A percentile compares a stretch with the other conserved stretches of the same genome.
Evolutionary conservation across 2,797 vertebrate genomes (phyloP).

Genomic region (Etheostoma nigrum): DNA sequence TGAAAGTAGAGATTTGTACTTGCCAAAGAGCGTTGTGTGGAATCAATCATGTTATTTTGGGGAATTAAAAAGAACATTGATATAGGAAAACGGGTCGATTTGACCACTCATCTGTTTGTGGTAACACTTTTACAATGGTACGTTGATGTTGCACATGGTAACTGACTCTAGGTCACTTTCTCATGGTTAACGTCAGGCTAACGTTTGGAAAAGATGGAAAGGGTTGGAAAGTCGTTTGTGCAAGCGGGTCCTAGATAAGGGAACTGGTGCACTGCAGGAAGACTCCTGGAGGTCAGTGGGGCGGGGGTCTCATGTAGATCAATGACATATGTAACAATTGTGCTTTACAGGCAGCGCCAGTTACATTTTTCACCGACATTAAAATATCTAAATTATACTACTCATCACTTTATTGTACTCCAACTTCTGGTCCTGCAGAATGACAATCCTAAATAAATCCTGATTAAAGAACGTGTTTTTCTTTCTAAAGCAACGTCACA

Average conservation of each 20-base stretch:
- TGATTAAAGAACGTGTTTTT: not conserved
- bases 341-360: constrained; percentile 18
- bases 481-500: not conserved
- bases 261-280: constrained; percentile 66
- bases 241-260: constrained; percentile 74
- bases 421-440: not conserved
- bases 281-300: constrained; percentile 80
- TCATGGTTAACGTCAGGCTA: constrained; percentile 76
- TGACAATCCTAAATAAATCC: not conserved
- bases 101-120: constrained; percentile 6
- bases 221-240: constrained; percentile 78
- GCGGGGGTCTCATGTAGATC: constrained; percentile 69
- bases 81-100: no score
- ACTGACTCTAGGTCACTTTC: constrained; percentile 74
- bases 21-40: no score
- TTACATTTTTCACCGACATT: not conserved
- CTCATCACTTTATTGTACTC: not conserved
- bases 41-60: no score
- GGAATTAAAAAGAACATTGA: no score
- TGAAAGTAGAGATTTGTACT: no score
- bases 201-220: constrained; percentile 77
- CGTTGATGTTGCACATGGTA: constrained; percentile 37
- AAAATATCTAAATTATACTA: not conserved
- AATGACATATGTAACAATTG: constrained; percentile 54
- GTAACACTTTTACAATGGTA: not conserved